Evolutionary conservation across 2,113 vertebrate species (phyloP), one percentile per base, ranked within the genome.

Genomic region (Sisor rabdophorus): DNA sequence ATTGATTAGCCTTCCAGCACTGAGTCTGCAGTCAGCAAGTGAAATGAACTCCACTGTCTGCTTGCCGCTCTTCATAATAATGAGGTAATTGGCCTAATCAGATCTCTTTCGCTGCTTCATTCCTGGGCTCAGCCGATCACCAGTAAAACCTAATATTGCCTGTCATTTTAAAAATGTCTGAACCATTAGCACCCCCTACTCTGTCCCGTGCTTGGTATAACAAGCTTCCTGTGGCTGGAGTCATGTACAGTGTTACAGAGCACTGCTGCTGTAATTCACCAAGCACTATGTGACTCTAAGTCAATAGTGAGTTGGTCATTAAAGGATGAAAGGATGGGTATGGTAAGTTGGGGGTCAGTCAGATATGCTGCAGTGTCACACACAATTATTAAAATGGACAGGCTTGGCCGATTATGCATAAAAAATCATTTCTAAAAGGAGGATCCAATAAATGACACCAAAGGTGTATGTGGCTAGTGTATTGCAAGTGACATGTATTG

Each of bases 281-380:
- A 80, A 71, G 30, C 82, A 40, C 73, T 75, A 83, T 82, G 56
- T 83, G 85, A 82, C 85, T 69, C 76, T 32, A 75, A 85, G 86
- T 89, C 90, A 92, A 89, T 88, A 77, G 84, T 79, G 78, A 86
- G 81, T 87, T 81, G 86, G 89, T 83, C 79, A 88, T 89, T 90
- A 86, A 80, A 86, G 80, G 82, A 84, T 89, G 76, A 84, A 76
- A 77, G 72, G 79, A 78, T 85, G 83, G 87, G 85, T 85, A 83
- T 74, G 74, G 80, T 83, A 83, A 87, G 88, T 86, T 16, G n/a
- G 32, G 77, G 87, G 85, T 87, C 85, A 82, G 50, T 55, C 68
- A 84, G 82, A 81, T 86, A 80, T 79, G 84, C 73, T 67, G 60
- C 56, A 63, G 71, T 67, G 78, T 61, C 75, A 32, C 28, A 47